Evolutionary conservation across 2,888 invertebrate genomes (phyloP).

Genomic region (Phalera bucephala): DNA sequence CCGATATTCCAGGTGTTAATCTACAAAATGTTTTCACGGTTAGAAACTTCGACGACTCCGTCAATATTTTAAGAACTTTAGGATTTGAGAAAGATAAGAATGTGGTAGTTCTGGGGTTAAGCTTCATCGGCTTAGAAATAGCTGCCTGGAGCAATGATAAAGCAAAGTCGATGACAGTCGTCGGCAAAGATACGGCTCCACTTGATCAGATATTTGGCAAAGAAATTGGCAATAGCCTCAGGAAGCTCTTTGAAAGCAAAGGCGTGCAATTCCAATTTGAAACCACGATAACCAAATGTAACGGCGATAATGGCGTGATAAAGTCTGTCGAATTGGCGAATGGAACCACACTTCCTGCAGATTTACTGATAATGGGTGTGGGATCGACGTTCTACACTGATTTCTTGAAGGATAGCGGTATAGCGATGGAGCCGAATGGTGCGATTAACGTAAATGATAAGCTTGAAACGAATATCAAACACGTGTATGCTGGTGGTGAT

Average conservation of each 20-base stretch:
- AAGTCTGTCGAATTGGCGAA: conserved; percentile 87
- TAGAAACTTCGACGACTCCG: conserved; percentile 89
- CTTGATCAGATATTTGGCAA: conserved; percentile 90
- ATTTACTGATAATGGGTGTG: conserved; percentile 92
- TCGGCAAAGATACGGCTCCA: conserved; percentile 89
- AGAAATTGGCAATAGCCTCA: conserved; percentile 89
- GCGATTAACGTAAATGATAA: conserved; percentile 86
- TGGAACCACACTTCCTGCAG: conserved; percentile 88
- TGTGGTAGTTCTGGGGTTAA: conserved; percentile 94
- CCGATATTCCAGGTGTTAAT: conserved; percentile 86
- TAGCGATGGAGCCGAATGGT: conserved; percentile 86
- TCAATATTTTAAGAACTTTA: conserved; percentile 83
- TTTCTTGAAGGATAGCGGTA: conserved; percentile 89
- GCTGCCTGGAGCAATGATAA: conserved; percentile 90
- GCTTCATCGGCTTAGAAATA: conserved; percentile 96
- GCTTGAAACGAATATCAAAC: conserved; percentile 89
- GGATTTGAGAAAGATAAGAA: conserved; percentile 84
- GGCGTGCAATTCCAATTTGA: conserved; percentile 89
- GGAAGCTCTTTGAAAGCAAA: conserved; percentile 88
- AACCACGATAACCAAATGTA: conserved; percentile 85
- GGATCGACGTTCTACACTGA: conserved; percentile 92
- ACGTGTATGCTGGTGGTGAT: conserved; percentile 96
- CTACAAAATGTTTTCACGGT: conserved; percentile 89
- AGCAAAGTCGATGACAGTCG: conserved; percentile 90
- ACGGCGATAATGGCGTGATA: conserved; percentile 85